Conservation (phyloP, 2,113 vertebrate genomes). For the Campylomormyrus numenius region DNA sequence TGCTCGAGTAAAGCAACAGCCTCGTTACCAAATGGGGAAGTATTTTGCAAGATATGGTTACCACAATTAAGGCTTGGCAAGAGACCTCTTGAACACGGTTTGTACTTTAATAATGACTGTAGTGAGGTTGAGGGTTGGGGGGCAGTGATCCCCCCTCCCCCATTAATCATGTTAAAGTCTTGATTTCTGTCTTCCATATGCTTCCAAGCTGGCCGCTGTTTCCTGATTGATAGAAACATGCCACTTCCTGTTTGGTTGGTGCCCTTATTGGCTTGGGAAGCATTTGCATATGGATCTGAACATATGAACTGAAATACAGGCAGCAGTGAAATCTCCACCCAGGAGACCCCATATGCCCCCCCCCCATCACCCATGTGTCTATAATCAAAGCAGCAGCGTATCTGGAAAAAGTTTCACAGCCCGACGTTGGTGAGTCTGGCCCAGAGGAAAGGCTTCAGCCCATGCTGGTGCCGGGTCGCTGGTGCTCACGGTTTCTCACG, state of each 20-base stretch:
- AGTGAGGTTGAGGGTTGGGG: background rate
- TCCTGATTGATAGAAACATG: background rate
- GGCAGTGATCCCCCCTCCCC: background rate
- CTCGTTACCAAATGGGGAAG: background rate
- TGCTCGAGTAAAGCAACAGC: background rate
- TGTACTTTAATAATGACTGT: background rate
- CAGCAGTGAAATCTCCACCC: background rate
- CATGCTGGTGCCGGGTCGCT: background rate
- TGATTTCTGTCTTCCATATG: background rate
- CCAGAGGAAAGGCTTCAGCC: background rate
- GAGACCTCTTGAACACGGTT: background rate
- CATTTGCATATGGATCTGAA: background rate
- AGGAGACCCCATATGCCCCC: background rate
- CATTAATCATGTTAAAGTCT: background rate
- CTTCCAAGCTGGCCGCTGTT: background rate
- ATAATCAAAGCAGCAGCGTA: background rate
- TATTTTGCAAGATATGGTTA: background rate
- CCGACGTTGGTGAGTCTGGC: background rate
- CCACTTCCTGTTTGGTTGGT: background rate
- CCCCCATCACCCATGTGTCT: background rate
- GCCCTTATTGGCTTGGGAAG: background rate
- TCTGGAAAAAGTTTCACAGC: background rate
- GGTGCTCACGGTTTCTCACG: background rate
- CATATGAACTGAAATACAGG: background rate
- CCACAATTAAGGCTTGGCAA: background rate